phyloP scores from a whole-genome alignment of 2,888 invertebrate species.

The Amorpha juglandis region DNA sequence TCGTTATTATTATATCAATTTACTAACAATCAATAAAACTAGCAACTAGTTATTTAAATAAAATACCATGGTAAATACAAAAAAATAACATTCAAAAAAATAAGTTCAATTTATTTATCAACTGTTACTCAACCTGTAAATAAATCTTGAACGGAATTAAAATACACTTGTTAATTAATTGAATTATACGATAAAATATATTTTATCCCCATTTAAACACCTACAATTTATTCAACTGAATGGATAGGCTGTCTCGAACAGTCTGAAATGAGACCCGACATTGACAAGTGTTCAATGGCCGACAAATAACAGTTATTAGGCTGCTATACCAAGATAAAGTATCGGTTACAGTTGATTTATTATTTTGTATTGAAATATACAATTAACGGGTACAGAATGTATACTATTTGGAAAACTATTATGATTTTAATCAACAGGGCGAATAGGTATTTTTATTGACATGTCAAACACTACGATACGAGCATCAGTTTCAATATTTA shows the following conservation, averaged over 20 bases:
- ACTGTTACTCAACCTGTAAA: background rate
- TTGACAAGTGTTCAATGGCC: conserved; percentile 21
- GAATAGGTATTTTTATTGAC: background rate
- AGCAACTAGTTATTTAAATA: background rate
- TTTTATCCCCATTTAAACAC: conserved; percentile 18
- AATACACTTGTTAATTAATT: conserved; percentile 10
- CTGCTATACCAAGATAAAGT: conserved; percentile 2
- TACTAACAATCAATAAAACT: background rate
- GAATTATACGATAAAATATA: conserved; percentile 26
- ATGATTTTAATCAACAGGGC: background rate
- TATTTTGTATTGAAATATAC: background rate
- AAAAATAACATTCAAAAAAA: background rate
- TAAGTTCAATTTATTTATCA: background rate
- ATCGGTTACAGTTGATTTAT: background rate
- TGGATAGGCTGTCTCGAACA: conserved; percentile 17
- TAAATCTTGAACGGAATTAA: background rate
- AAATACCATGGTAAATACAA: background rate
- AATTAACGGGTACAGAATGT: background rate
- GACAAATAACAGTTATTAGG: conserved; percentile 7
- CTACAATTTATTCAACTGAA: conserved; percentile 14
- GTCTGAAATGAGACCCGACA: conserved; percentile 22
- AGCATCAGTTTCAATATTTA: too few relatives aligned
- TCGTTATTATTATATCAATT: background rate
- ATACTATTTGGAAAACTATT: conserved; percentile 1
- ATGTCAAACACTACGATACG: background rate